phyloP scores from a whole-genome alignment of 2,797 vertebrate genomes.

The Enteromius viviparus region DNA sequence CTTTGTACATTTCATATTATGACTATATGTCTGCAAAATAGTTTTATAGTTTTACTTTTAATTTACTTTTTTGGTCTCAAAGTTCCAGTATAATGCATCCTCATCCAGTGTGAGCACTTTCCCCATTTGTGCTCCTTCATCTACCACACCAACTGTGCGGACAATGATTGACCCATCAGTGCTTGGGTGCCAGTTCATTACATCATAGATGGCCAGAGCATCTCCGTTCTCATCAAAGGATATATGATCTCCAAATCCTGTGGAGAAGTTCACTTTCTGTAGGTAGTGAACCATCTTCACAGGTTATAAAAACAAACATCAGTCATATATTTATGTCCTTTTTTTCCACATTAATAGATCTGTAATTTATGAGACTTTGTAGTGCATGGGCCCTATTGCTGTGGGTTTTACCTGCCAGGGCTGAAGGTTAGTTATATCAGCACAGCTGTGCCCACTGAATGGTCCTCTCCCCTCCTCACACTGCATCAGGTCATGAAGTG shows the following conservation, averaged over 20 bases:
- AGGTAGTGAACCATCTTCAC: conserved; percentile 68
- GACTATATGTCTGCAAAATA: background rate
- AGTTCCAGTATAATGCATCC: conserved; percentile 71
- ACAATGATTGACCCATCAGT: conserved; percentile 61
- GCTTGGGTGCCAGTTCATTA: conserved; percentile 71
- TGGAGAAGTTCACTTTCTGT: conserved; percentile 70
- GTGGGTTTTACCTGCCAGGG: conserved; percentile 71
- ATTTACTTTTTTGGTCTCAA: conserved; percentile 40
- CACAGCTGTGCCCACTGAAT: conserved; percentile 67
- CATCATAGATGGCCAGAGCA: conserved; percentile 69
- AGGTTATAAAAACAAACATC: background rate
- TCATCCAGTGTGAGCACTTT: conserved; percentile 66
- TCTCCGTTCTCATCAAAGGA: conserved; percentile 76
- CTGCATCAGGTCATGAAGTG: conserved; percentile 64
- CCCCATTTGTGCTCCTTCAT: conserved; percentile 51
- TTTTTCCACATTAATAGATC: background rate
- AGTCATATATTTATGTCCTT: background rate
- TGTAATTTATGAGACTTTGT: background rate
- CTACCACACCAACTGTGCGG: conserved; percentile 66
- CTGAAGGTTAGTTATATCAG: conserved; percentile 61
- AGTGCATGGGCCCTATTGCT: background rate
- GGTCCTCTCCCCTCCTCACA: conserved; percentile 69
- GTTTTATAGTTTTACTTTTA: background rate
- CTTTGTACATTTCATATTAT: background rate
- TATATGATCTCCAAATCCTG: conserved; percentile 68